phyloP scores from a whole-genome alignment of 1,140 invertebrate genomes.

The Megalonaias nervosa region DNA sequence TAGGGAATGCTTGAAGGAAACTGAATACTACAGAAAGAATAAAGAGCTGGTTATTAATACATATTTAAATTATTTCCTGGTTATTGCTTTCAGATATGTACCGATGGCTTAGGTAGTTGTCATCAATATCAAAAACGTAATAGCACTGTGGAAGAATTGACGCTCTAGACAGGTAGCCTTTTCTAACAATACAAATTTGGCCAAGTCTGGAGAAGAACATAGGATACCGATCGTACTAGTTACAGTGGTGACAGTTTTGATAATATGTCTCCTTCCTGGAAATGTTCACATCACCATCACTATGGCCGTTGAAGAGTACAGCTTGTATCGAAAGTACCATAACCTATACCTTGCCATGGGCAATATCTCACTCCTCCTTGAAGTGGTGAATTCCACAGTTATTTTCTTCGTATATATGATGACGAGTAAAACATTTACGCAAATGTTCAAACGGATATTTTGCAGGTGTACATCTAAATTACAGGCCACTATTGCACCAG shows the following conservation, averaged over 20 bases:
- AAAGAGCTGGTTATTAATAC: neutral
- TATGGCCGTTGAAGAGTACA: conserved; percentile 6
- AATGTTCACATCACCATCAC: neutral
- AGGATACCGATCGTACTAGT: conserved; percentile 24
- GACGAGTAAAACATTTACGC: conserved; percentile 28
- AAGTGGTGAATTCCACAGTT: conserved; percentile 20
- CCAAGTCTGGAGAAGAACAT: conserved; percentile 1
- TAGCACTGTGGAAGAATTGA: conserved; percentile 15
- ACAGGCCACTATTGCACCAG: too few species aligned
- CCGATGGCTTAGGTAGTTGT: conserved; percentile 18
- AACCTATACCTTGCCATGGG: conserved; percentile 19
- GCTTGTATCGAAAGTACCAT: conserved; percentile 13
- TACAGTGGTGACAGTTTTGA: conserved; percentile 21
- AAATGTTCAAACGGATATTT: neutral
- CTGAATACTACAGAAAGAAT: conserved; percentile 15
- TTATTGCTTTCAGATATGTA: conserved; percentile 27
- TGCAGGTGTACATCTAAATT: neutral
- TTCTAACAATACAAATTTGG: neutral
- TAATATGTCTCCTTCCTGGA: conserved; percentile 31
- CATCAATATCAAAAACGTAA: conserved; percentile 14
- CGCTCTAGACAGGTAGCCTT: conserved; percentile 5
- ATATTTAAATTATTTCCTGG: conserved; percentile 16
- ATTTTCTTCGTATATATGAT: conserved; percentile 38
- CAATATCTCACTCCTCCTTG: conserved; percentile 19
- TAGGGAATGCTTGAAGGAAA: neutral